Percentiles rank a stretch among this genome's conserved stretches.
Evolutionary conservation across 1,140 invertebrate genomes (phyloP).

Genomic region (Psilanteris sp.): DNA sequence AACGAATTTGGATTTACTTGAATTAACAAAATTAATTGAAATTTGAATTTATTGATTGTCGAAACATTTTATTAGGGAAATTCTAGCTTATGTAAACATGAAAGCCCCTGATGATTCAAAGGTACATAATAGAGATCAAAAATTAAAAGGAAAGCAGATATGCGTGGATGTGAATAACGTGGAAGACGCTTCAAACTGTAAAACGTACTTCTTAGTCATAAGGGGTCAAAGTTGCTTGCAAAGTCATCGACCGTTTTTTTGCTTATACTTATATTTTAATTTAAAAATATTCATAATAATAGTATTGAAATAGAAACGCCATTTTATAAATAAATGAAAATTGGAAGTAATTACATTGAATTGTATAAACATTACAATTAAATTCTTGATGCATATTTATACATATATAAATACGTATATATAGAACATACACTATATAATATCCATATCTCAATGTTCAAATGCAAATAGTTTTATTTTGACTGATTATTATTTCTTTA

Average conservation of each 20-base stretch:
- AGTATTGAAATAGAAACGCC: too few species aligned
- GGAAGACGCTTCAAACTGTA: conserved; percentile 4
- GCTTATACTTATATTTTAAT: background rate
- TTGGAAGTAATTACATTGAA: too few species aligned
- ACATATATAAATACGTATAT: too few species aligned
- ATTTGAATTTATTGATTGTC: background rate
- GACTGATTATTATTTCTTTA: too few species aligned
- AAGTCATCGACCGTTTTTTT: conserved; percentile 4
- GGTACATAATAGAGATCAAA: conserved; percentile 18
- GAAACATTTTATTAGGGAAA: background rate
- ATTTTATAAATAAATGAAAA: too few species aligned
- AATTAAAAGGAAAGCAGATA: conserved; percentile 19
- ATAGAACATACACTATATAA: too few species aligned
- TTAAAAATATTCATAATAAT: background rate
- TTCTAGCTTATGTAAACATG: background rate
- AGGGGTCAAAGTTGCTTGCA: conserved; percentile 13
- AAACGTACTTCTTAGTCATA: conserved; percentile 1
- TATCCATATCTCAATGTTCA: too few species aligned
- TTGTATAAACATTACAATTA: too few species aligned
- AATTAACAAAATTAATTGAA: background rate
- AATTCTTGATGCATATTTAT: too few species aligned
- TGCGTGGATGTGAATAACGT: conserved; percentile 5
- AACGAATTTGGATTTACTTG: too few species aligned
- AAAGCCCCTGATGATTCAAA: conserved; percentile 12
- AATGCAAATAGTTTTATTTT: too few species aligned